Evolutionary conservation across 2,797 vertebrate genomes (phyloP), one percentile per base, ranked within the genome.

Genomic region (Haliaeetus vocifer): DNA sequence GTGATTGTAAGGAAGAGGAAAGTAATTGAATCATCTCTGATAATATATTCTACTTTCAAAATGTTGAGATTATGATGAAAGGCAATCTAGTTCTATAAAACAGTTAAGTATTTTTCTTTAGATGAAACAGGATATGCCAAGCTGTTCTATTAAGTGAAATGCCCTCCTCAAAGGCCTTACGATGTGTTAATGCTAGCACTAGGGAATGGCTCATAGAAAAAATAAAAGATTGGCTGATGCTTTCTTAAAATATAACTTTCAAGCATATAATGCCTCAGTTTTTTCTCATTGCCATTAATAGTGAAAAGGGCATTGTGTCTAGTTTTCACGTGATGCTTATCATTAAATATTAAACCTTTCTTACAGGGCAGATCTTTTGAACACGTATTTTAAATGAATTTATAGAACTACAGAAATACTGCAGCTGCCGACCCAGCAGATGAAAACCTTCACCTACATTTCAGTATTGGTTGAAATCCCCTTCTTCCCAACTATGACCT

Each of bases 261-360:
- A 65, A 82, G 67, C 42, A 80, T 56, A 28, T 52, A 65, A 45
- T 47, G 55, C 15, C 31, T 85, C 22, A 7, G 10, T 38, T 86
- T 68, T 89, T 72, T 58, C 49, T 85, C n/a, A 35, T 68, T 88
- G 68, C 40, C 21, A 52, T 86, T 73, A 56, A 70, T 33, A 80
- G 42, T 20, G 13, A 72, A 71, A 84, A 86, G 58, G 26, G 29
- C 21, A 49, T 80, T 59, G 22, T 4, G 0, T 83, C 31, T 77
- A 66, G 19, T 62, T 90, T 82, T 87, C 35, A 28, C 10, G 15
- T 31, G n/a, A 29, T 61, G 79, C 50, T 88, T 73, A 70, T 80
- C 74, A 88, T 76, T 44, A 89, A 89, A 91, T 94, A 90, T 92
- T 87, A 92, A 91, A 88, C 26, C 28, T 70, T 90, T 53, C 65